Percentiles rank a stretch among this genome's conserved stretches.
These are phyloP conservation scores for Acanthosoma haemorrhoidale DNA, from an alignment of 2,888 invertebrate genomes.

Conservation along the genomic window DNA sequence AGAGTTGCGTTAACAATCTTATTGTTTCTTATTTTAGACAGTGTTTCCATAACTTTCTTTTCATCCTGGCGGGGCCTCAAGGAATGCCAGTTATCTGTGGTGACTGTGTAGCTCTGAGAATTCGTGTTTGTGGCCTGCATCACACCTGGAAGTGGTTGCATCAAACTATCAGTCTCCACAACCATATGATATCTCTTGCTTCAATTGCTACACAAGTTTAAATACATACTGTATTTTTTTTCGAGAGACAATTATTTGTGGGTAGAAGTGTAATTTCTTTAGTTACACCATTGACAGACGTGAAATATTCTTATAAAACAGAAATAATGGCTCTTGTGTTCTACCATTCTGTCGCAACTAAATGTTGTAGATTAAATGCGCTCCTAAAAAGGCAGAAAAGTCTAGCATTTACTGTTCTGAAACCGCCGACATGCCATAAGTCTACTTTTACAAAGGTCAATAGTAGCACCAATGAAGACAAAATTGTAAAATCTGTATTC, in stretches of 20 bases:
- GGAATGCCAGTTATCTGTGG: slow-evolving; percentile 62
- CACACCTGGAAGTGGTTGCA: slow-evolving; percentile 95
- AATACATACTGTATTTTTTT: neutral
- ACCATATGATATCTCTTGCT: slow-evolving; percentile 61
- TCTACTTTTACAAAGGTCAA: slow-evolving; percentile 37
- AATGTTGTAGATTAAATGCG: neutral
- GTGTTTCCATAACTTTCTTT: slow-evolving; percentile 29
- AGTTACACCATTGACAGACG: slow-evolving; percentile 24
- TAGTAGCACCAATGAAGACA: slow-evolving; percentile 15
- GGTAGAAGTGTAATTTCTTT: neutral
- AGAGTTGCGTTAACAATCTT: neutral
- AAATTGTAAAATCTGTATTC: slow-evolving; percentile 73
- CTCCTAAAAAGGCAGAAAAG: slow-evolving; percentile 19
- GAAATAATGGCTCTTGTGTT: slow-evolving; percentile 18
- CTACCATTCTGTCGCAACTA: slow-evolving; percentile 18
- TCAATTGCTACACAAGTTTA: slow-evolving; percentile 39
- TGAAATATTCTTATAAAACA: slow-evolving; percentile 18
- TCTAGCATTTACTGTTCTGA: neutral
- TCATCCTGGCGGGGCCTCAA: slow-evolving; percentile 44
- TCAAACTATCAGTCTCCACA: slow-evolving; percentile 81
- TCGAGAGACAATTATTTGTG: neutral
- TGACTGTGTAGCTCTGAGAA: slow-evolving; percentile 79
- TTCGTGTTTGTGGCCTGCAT: slow-evolving; percentile 80
- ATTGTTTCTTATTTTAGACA: slow-evolving; percentile 19
- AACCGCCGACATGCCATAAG: neutral